Conservation (phyloP, 2,113 vertebrate species). For the Centrocercus urophasianus region DNA sequence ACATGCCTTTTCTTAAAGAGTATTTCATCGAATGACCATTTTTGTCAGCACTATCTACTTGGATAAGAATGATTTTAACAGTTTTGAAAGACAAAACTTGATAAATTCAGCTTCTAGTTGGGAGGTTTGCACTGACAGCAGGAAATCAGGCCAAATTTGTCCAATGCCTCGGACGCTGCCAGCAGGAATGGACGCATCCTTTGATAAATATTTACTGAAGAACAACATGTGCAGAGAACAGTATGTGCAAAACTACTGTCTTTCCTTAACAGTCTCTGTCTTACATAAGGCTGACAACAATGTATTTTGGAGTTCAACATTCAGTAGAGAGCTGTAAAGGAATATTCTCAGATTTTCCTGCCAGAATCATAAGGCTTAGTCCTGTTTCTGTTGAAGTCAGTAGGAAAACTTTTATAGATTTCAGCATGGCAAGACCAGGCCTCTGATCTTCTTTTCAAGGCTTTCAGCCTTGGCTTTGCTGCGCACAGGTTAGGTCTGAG, state of each 20-base stretch:
- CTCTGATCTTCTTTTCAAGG: neutral
- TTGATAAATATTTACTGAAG: neutral
- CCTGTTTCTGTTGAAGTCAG: slow-evolving; percentile 6
- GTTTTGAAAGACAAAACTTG: neutral
- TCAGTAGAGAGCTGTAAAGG: neutral
- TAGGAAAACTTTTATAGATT: slow-evolving; percentile 16
- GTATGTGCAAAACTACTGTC: neutral
- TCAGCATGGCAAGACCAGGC: neutral
- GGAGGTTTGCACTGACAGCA: slow-evolving; percentile 4
- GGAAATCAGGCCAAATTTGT: neutral
- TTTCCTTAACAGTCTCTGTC: neutral
- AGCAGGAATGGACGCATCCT: slow-evolving; percentile 3
- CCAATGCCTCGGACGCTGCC: neutral
- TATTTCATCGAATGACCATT: neutral
- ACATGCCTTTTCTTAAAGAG: neutral
- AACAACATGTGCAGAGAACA: slow-evolving; percentile 53
- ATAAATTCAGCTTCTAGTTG: neutral
- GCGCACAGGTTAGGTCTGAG: neutral
- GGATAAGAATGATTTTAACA: neutral
- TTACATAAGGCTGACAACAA: neutral
- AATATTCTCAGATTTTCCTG: neutral
- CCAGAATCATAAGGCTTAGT: neutral
- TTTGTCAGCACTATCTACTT: neutral
- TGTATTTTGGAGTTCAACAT: neutral
- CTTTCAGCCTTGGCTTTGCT: neutral